phyloP scores from a whole-genome alignment of 1,140 invertebrate species.

The Drosophila equinoxialis region DNA sequence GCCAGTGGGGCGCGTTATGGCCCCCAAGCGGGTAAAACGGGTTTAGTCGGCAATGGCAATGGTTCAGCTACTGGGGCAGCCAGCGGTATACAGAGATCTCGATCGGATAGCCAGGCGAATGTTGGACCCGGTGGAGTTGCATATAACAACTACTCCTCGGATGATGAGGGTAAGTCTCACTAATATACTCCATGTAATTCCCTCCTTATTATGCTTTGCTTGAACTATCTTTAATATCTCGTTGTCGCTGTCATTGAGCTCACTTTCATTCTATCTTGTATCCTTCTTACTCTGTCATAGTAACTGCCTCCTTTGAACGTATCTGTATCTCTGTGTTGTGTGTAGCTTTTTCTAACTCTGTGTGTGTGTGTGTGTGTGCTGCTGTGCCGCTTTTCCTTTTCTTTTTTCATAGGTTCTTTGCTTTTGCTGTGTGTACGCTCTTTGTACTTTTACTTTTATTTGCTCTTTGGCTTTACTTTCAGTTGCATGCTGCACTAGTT shows the following conservation, averaged over 20 bases:
- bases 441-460: conserved; percentile 51
- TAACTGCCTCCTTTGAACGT: conserved; percentile 24
- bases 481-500: conserved; percentile 48
- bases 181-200: conserved; percentile 13
- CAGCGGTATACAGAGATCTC: conserved; percentile 76
- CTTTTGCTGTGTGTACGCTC: conserved; percentile 4
- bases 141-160: conserved; percentile 93
- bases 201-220: conserved; percentile 68
- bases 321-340: conserved; percentile 26
- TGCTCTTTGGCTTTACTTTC: conserved; percentile 59
- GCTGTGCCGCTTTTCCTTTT: conserved; percentile 29
- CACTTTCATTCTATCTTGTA: conserved; percentile 29
- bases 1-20: conserved; percentile 83
- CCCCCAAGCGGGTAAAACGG: conserved; percentile 56
- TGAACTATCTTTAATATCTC: conserved; percentile 51
- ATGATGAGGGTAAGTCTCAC: conserved; percentile 90
- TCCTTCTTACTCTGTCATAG: conserved; percentile 27
- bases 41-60: conserved; percentile 56
- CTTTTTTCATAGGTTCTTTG: neutral
- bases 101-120: conserved; percentile 83
- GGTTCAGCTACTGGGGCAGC: conserved; percentile 1
- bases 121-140: conserved; percentile 85
- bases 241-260: conserved; percentile 24
- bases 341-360: conserved; percentile 42
- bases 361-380: conserved; percentile 21